Base-by-base conservation (phyloP, 2,113 vertebrate species). In the Petaurus breviceps region DNA sequence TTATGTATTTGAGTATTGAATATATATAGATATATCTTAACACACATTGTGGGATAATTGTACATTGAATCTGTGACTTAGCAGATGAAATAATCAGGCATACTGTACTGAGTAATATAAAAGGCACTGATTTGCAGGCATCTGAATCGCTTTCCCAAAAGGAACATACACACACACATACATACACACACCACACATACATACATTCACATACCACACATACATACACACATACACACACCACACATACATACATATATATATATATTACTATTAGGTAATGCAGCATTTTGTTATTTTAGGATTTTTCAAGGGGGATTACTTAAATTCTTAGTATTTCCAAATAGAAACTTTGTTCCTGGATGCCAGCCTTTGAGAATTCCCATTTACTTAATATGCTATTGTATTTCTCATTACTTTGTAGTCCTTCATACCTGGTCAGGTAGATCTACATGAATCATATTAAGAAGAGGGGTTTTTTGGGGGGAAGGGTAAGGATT, bases 261-360 rank as follows among this genome's bases (percentile, higher is more conserved):
- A n/a, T n/a, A n/a, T n/a, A n/a, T 49, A 49, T 49, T 96, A 43
- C 94, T 94, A 96, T 97, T 96, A 96, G 95, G 95, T 95, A 97
- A 68, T 91, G 31, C 54, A 95, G 2, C 97, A 96, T 61, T 57
- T 96, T 98, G 93, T 97, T 97, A 93, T 94, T 97, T 98, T 57
- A 96, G 94, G 95, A 94, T 54, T 68, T 94, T 46, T 96, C 98
- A 97, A 90, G n/a, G 94, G 98, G 94, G 96, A 92, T 94, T 96
- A 90, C 97, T 98, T 96, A 93, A 98, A 98, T 97, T 97, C 96
- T 98, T 96, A 98, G 92, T 98, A 97, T 97, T 98, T 98, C 97
- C 98, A 49, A 97, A 98, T 98, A 98, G 97, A 98, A 98, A 98
- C 96, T 98, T 98, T 98, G 98, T 98, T 94, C 98, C 94, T 51